phyloP scores from a whole-genome alignment of 1,140 invertebrate genomes.

The Listronotus oregonensis region DNA sequence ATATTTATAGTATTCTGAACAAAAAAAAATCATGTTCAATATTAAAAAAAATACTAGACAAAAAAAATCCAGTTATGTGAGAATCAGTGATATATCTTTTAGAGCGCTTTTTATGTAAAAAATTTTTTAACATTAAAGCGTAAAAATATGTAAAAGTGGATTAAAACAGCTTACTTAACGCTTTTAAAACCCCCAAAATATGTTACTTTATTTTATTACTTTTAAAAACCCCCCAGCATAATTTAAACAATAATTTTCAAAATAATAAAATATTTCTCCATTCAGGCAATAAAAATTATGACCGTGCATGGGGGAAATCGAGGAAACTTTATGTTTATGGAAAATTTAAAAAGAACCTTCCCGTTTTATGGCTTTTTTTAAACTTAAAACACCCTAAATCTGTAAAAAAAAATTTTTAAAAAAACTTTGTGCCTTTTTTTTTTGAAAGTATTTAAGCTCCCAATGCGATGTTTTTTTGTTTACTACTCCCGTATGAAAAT shows the following conservation, averaged over 20 bases:
- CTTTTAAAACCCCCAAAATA: constrained; percentile 7
- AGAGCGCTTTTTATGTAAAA: too few relatives aligned
- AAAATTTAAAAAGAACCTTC: constrained; percentile 38
- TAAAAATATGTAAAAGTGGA: too few relatives aligned
- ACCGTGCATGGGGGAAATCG: constrained; percentile 24
- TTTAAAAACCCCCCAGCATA: constrained; percentile 25
- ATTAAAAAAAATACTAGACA: too few relatives aligned
- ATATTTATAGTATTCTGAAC: too few relatives aligned
- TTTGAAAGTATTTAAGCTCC: constrained; percentile 30
- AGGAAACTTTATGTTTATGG: constrained; percentile 38
- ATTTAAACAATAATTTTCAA: constrained; percentile 26
- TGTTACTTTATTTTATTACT: constrained; percentile 15
- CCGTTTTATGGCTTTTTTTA: constrained; percentile 36
- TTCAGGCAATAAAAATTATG: constrained; percentile 29
- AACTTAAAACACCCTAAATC: constrained; percentile 39
- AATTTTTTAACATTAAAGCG: too few relatives aligned
- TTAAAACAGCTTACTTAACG: too few relatives aligned
- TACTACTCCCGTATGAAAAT: constrained; percentile 26
- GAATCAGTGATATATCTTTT: too few relatives aligned
- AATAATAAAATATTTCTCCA: constrained; percentile 31
- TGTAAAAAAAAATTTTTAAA: constrained; percentile 36
- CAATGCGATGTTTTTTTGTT: constrained; percentile 32
- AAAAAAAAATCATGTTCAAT: too few relatives aligned
- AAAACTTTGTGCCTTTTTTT: constrained; percentile 24
- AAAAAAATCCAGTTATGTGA: too few relatives aligned